phyloP scores from a whole-genome alignment of 2,113 vertebrate species.

The Cygnus atratus region DNA sequence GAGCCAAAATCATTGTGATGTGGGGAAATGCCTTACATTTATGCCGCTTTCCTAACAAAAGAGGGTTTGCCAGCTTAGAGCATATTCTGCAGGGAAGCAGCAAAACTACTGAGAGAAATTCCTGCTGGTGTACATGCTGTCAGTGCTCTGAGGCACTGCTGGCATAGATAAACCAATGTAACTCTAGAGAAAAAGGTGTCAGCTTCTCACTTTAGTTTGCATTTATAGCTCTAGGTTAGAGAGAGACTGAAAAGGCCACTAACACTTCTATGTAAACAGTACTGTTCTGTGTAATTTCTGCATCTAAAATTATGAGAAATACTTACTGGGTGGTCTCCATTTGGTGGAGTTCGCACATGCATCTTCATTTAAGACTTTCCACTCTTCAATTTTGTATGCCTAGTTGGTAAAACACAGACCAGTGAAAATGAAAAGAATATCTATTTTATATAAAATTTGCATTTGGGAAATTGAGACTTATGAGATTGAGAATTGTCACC shows the following conservation, averaged over 20 bases:
- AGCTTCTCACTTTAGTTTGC: not conserved
- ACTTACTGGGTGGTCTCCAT: not conserved
- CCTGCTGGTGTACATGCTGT: not conserved
- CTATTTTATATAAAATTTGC: not conserved
- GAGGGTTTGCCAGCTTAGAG: not conserved
- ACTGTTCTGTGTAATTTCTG: not conserved
- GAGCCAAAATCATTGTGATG: not conserved
- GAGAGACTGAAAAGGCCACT: slow-evolving; percentile 22
- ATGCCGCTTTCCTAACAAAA: not conserved
- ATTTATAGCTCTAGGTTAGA: slow-evolving; percentile 47
- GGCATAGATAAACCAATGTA: not conserved
- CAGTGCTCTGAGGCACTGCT: not conserved
- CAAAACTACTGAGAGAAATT: slow-evolving; percentile 7
- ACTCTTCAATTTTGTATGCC: not conserved
- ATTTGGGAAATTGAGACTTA: not conserved
- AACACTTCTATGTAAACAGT: not conserved
- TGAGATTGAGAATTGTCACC: not conserved
- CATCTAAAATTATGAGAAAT: not conserved
- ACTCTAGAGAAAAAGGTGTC: not conserved
- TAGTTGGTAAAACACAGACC: not conserved
- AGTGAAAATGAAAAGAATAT: not conserved
- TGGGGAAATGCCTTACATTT: not conserved
- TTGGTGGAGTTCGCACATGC: not conserved
- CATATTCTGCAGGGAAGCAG: not conserved
- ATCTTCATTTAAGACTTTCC: not conserved